Evolutionary conservation across 2,888 invertebrate species (phyloP).

Genomic region (Pollenia angustigena): DNA sequence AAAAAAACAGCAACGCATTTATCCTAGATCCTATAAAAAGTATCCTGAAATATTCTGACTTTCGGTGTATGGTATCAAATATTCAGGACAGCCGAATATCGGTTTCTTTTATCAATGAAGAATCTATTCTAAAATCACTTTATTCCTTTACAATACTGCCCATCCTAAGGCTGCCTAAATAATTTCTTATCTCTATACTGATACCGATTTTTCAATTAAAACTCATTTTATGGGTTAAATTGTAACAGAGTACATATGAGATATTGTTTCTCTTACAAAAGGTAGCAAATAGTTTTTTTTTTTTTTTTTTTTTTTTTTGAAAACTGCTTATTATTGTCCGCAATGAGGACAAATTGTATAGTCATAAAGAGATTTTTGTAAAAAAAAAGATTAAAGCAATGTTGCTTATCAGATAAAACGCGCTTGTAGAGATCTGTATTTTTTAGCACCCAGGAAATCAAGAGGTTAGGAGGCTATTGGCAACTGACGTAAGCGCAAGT

Average conservation of each 20-base stretch:
- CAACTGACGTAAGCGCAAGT: too few species aligned
- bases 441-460: too few species aligned
- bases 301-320: too few species aligned
- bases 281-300: background rate
- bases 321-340: background rate
- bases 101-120: too few species aligned
- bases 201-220: constrained; percentile 23
- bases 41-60: too few species aligned
- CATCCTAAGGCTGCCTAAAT: background rate
- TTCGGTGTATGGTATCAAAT: too few species aligned
- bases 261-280: background rate
- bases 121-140: background rate
- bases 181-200: background rate
- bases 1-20: too few species aligned
- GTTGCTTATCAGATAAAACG: constrained; percentile 16
- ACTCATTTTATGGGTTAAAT: constrained; percentile 19
- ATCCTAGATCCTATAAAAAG: too few species aligned
- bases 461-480: too few species aligned
- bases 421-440: too few species aligned
- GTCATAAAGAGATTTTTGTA: background rate
- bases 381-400: background rate
- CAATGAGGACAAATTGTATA: constrained; percentile 25
- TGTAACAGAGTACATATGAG: background rate
- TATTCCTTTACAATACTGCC: background rate
- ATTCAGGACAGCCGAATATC: too few species aligned